Evolutionary conservation across 2,113 vertebrate genomes (phyloP), one percentile per base, ranked within the genome.

Genomic region (Fregetta grallaria): DNA sequence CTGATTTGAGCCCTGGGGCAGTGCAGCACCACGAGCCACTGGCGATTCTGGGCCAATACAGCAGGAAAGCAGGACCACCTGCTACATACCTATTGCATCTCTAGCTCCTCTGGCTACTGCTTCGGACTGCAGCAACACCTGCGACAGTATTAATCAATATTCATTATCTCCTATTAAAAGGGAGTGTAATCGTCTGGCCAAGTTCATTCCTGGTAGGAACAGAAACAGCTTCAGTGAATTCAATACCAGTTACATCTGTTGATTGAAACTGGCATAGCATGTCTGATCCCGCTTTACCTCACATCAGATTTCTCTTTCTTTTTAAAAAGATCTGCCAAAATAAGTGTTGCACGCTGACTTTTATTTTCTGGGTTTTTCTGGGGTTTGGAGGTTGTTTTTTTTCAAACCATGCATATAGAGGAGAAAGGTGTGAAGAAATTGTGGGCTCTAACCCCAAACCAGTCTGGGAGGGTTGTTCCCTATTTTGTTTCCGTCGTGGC

Each of bases 121-220:
- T 73, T 50, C 45, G 85, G 49, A 53, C 70, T 79, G 44, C 66
- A 83, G 75, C 40, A 90, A 67, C 82, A 87, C 36, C 68, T 92
- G 56, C 0, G 1, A 86, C 34, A 38, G 30, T 11, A 38, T 72
- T 49, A 45, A 77, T 81, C 86, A 81, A 72, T 89, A 91, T 38
- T 84, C 63, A 84, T 80, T 49, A 49, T 84, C 70, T 65, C 22
- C 50, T 76, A 47, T 90, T 84, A 88, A 86, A 83, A 88, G 29
- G 18, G 71, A 88, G 78, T 27, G 36, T 23, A 80, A 74, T 74
- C 2, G 0, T 38, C 73, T 36, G 55, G 76, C 30, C 73, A 75
- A 68, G 91, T 89, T 87, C 63, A 53, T 38, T 80, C 75, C 50
- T 32, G 50, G 36, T 67, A 83, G 2, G 21, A 83, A 58, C 14